These are phyloP conservation scores for Torymus aiolomorphi DNA, from an alignment of 2,888 invertebrate species.

Conservation along the genomic window DNA sequence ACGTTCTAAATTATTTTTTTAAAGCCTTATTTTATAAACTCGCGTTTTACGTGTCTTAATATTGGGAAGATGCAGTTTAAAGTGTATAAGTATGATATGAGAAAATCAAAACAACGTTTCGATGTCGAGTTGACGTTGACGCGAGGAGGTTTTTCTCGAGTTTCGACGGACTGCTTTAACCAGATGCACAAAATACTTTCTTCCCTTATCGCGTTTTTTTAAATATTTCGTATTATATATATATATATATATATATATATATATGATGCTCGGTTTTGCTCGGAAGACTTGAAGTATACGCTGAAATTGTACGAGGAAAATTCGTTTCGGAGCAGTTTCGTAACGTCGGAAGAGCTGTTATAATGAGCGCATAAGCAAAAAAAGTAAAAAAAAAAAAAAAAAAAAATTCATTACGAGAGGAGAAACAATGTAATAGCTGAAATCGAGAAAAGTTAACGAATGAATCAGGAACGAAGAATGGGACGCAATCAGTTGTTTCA, in stretches of 20 bases:
- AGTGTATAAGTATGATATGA: constrained; percentile 25
- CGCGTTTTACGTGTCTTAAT: neutral
- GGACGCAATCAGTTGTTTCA: constrained; percentile 33
- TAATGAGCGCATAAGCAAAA: constrained; percentile 37
- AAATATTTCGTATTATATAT: neutral
- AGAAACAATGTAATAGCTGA: constrained; percentile 1
- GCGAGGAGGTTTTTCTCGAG: neutral
- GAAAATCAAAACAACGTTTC: constrained; percentile 30
- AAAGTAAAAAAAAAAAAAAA: constrained; percentile 16
- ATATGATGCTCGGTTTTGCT: too few relatives aligned
- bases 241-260: neutral
- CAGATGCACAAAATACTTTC: neutral
- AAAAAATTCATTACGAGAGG: neutral
- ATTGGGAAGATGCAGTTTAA: neutral
- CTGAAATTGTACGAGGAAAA: neutral
- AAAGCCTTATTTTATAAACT: neutral
- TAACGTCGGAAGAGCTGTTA: constrained; percentile 2
- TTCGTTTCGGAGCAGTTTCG: constrained; percentile 38
- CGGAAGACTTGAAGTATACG: neutral
- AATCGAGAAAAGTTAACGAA: constrained; percentile 13
- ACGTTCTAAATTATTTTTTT: neutral
- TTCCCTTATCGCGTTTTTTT: too few relatives aligned
- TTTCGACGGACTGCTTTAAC: neutral
- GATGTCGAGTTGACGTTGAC: neutral
- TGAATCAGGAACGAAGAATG: constrained; percentile 10